Percentiles rank a stretch among this genome's conserved stretches.
These are phyloP conservation scores for Cotesia typhae DNA, from an alignment of 1,140 invertebrate species.

Conservation along the genomic window DNA sequence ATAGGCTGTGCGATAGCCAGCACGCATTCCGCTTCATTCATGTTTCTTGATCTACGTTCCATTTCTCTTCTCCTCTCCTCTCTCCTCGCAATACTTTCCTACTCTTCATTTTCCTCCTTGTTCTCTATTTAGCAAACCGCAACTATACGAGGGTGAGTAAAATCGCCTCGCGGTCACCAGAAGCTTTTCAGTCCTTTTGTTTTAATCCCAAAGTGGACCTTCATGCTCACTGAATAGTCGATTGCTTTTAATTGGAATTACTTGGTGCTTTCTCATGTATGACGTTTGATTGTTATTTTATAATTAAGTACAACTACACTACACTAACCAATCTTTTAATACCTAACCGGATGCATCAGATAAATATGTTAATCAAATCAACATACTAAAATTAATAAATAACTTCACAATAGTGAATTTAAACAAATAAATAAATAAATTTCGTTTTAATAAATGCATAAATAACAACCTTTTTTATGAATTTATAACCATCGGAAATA, in stretches of 20 bases:
- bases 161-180: constrained; percentile 21
- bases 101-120: neutral
- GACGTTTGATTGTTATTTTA: constrained; percentile 16
- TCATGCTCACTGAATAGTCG: constrained; percentile 27
- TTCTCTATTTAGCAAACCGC: too few relatives aligned
- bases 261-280: constrained; percentile 2
- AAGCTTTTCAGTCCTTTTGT: constrained; percentile 19
- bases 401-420: constrained; percentile 4
- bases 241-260: constrained; percentile 28
- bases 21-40: constrained; percentile 64
- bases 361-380: too few relatives aligned
- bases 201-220: constrained; percentile 21
- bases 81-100: constrained; percentile 1
- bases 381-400: neutral
- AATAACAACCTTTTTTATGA: neutral
- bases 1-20: constrained; percentile 59
- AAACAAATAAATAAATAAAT: constrained; percentile 16
- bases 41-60: constrained; percentile 56
- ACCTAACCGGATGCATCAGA: too few relatives aligned
- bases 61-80: constrained; percentile 3
- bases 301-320: neutral
- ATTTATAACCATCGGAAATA: constrained; percentile 24
- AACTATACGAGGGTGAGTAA: constrained; percentile 5
- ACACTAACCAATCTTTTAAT: neutral
- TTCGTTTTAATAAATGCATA: neutral